Evolutionary conservation across 1,140 invertebrate genomes (phyloP), one percentile per base, ranked within the genome.

Genomic region (Pseudomyrmex concolor): DNA sequence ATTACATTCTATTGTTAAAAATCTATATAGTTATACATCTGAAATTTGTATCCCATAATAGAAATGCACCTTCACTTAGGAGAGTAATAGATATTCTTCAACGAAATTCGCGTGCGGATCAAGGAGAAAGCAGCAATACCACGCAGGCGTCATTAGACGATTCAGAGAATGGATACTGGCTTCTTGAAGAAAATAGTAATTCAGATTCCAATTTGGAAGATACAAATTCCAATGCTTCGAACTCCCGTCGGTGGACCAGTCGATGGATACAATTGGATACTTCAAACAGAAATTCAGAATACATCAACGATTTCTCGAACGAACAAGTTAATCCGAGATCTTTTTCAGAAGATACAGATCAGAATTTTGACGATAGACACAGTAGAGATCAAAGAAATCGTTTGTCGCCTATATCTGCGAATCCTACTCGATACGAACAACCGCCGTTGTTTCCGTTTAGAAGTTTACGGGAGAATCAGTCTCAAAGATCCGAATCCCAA

Each of bases 161-260:
- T n/a, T 93, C 92, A 7, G 93, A 93, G 48, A 93, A 91, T 66
- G 93, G 93, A 13, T 93, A 93, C 64, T 94, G 93, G 93, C 48
- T 94, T 10, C 84, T 93, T 0, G 92, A 94, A 25, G 93, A 94
- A 68, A 93, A 94, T 43, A 93, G 91, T 51, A 92, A 92, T 68
- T 93, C 93, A 0, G 93, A 94, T 63, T 94, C 93, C 0, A 92
- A 93, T 78, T 83, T 91, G 1, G 93, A 93, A 1, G 90, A 88
- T 60, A 86, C 90, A 3, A 83, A 80, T 7, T 82, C 83, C 0
- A 89, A 85, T 34, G 43, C 66, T 1, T 60, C 88, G 1, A 84
- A 68, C 25, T 85, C 89, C 4, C 88, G 91, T 55, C 72, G 91
- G 2, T 87, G 90, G 70, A 91, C 91, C 1, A 93, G 92, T 88